Evolutionary conservation across 2,888 invertebrate species (phyloP).

Genomic region (Hedychridium roseum): DNA sequence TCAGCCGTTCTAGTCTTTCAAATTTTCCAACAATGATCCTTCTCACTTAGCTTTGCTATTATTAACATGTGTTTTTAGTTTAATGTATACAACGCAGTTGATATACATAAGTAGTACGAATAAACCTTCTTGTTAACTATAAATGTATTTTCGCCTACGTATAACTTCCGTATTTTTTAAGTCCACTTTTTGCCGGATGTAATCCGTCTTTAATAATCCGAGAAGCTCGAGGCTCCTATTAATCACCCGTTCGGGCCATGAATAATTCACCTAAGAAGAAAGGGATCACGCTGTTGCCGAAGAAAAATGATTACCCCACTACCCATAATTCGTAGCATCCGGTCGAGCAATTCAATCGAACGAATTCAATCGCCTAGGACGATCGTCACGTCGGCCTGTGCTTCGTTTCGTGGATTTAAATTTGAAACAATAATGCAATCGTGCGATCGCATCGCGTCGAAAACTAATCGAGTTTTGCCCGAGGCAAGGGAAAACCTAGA

Average conservation of each 20-base stretch:
- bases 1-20: too few relatives aligned
- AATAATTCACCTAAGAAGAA: constrained; percentile 37
- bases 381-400: constrained; percentile 23
- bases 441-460: background rate
- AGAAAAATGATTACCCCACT: constrained; percentile 39
- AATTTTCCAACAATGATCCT: too few relatives aligned
- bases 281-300: constrained; percentile 23
- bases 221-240: constrained; percentile 35
- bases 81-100: too few relatives aligned
- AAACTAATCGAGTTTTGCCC: background rate
- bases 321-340: constrained; percentile 37
- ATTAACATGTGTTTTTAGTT: too few relatives aligned
- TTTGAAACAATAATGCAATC: constrained; percentile 24
- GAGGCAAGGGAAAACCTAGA: too few relatives aligned
- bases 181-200: constrained; percentile 12
- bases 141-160: too few relatives aligned
- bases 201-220: constrained; percentile 43
- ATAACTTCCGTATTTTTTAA: too few relatives aligned
- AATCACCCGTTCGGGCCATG: constrained; percentile 41
- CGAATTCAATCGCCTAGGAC: constrained; percentile 2
- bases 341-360: constrained; percentile 35
- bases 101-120: too few relatives aligned
- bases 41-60: too few relatives aligned
- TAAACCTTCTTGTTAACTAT: too few relatives aligned
- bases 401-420: constrained; percentile 29